These are phyloP conservation scores for Quiscalus mexicanus DNA, from an alignment of 2,113 vertebrate species.

Conservation along the genomic window DNA sequence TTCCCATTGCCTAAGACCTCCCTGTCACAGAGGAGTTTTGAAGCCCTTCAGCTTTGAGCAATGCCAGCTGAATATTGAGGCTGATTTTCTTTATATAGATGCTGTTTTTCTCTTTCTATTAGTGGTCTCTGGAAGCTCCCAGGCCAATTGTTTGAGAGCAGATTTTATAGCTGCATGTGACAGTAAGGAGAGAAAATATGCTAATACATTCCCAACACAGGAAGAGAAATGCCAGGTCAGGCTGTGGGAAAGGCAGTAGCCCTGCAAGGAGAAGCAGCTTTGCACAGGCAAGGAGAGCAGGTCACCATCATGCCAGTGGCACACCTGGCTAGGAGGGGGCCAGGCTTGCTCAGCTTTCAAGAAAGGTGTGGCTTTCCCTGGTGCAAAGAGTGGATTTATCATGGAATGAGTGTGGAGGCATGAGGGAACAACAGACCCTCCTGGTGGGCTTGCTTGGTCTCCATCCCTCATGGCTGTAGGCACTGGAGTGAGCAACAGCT, in stretches of 20 bases:
- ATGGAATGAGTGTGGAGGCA: not conserved
- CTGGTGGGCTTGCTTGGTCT: not conserved
- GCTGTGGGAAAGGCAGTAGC: not conserved
- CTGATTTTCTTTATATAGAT: conserved; percentile 15
- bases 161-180: conserved; percentile 25
- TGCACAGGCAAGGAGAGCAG: not conserved
- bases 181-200: conserved; percentile 40
- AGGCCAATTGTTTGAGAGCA: conserved; percentile 34
- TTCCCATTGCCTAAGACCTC: not conserved
- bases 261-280: not conserved
- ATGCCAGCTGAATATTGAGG: conserved; percentile 7
- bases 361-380: not conserved
- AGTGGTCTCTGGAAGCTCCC: conserved; percentile 21
- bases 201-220: not conserved
- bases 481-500: rapidly evolving
- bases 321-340: not conserved
- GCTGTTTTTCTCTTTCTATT: not conserved
- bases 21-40: not conserved
- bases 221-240: not conserved
- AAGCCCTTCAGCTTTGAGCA: conserved; percentile 9
- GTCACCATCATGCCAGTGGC: not conserved
- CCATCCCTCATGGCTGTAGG: not conserved
- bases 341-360: not conserved
- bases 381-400: not conserved
- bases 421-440: rapidly evolving